Evolutionary conservation across 53 echinoderm and acorn worm species (phyloP), one percentile per base, ranked within the genome.

Genomic region (Echinarachnius parma): DNA sequence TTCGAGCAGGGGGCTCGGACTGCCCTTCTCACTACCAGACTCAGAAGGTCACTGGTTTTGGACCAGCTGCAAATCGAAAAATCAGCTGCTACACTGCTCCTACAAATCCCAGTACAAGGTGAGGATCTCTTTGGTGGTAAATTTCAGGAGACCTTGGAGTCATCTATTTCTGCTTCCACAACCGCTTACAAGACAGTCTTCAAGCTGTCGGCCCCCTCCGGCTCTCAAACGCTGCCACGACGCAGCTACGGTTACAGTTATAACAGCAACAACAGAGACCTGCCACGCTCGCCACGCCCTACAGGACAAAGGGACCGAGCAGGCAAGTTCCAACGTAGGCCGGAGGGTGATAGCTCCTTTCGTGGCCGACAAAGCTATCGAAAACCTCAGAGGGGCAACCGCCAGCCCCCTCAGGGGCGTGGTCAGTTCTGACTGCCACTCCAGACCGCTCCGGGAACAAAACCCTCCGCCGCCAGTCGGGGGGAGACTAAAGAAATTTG

Each of bases 151-250:
- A 50, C 20, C 16, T 19, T 50, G 52, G 52, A 50, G 16, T 11
- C 14, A 4, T 11, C 14, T 13, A 11, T 62, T 39, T 3, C 36
- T 1, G 62, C 62, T 1, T 23, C 24, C 23, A 2, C 21, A 2
- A 62, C 37, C 1, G 62, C 62, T 1, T 36, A 35, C 23, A 39
- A 62, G 44, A 62, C 61, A 9, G 36, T 58, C 8, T 58, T 28
- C 31, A 58, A 29, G 11, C 31, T 58, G 28, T 29, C 30, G 24
- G 4, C 58, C 1, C 31, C 29, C 8, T 58, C 58, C 22, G 23
- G 54, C 13, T 39, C 13, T 39, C 39, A 39, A 13, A 7, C 7
- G 39, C 39, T 39, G 39, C 39, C 39, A 39, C 16, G 5, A 4
- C 52, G 14, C 19, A 50, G 19, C 52, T 50, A 16, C 19, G 20